Conservation (phyloP, 2,113 vertebrate genomes). For the Muntiacus muntjak region DNA sequence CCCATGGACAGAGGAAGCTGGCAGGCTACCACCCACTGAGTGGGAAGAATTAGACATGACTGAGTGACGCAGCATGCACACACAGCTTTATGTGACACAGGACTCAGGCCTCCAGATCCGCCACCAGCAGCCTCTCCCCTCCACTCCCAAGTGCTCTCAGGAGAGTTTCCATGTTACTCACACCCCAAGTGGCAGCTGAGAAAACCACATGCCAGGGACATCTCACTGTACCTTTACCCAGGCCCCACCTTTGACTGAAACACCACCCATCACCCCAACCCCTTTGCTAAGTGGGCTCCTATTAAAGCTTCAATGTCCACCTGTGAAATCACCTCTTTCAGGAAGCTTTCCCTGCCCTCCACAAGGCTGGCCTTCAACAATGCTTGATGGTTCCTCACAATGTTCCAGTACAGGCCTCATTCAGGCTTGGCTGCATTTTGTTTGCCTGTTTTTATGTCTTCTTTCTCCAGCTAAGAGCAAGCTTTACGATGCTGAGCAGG, state of each 20-base stretch:
- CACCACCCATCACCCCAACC: neutral
- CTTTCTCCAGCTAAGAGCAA: neutral
- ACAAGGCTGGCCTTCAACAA: neutral
- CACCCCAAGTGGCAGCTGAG: neutral
- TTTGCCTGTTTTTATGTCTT: neutral
- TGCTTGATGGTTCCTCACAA: accelerated
- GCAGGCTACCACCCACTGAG: neutral
- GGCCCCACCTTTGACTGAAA: neutral
- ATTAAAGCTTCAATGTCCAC: neutral
- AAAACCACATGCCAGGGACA: neutral
- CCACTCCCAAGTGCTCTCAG: accelerated
- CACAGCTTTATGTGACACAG: neutral
- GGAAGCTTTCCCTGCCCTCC: neutral
- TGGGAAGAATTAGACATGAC: neutral
- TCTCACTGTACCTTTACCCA: neutral
- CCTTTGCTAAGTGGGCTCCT: neutral
- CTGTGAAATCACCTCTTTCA: neutral
- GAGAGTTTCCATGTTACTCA: neutral
- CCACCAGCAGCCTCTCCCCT: neutral
- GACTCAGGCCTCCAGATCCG: accelerated
- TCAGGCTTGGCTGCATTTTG: neutral
- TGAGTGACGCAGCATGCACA: neutral
- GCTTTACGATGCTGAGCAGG: neutral
- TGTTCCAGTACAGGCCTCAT: neutral
- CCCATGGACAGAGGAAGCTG: neutral